Conservation (phyloP, 2,113 vertebrate species). For the Microcebus murinus region DNA sequence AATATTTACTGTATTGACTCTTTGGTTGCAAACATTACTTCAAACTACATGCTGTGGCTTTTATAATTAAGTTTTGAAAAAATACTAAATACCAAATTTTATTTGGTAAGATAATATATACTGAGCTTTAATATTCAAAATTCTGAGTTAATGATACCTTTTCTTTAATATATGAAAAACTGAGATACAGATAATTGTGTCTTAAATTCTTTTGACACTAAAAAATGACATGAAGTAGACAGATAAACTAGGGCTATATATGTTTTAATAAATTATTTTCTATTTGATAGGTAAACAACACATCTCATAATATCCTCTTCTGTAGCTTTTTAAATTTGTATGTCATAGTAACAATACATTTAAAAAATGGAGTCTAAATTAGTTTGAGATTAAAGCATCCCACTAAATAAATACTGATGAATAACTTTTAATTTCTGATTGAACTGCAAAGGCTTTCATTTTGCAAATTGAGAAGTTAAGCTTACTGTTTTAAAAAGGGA, state of each 20-base stretch:
- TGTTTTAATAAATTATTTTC: neutral
- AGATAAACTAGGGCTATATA: neutral
- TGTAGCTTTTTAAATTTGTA: neutral
- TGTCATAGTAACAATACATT: neutral
- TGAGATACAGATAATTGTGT: neutral
- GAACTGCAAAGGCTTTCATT: neutral
- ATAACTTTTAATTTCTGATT: neutral
- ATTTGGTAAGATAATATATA: neutral
- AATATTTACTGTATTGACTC: neutral
- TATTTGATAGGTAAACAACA: neutral
- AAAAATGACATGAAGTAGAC: rapidly evolving
- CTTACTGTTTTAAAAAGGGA: constrained; percentile 25
- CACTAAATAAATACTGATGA: neutral
- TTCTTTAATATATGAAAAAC: neutral
- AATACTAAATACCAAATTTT: neutral
- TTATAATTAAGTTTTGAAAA: constrained; percentile 12
- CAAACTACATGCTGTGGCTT: neutral
- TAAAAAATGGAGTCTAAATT: neutral
- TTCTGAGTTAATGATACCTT: neutral
- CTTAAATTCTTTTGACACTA: neutral
- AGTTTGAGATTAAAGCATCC: constrained; percentile 20
- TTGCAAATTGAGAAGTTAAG: constrained; percentile 10
- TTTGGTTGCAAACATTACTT: neutral
- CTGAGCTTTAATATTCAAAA: neutral
- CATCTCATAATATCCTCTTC: neutral